Conservation (phyloP, 37 sponge, comb jelly and placozoan species). For the Hormiphora californensis region DNA sequence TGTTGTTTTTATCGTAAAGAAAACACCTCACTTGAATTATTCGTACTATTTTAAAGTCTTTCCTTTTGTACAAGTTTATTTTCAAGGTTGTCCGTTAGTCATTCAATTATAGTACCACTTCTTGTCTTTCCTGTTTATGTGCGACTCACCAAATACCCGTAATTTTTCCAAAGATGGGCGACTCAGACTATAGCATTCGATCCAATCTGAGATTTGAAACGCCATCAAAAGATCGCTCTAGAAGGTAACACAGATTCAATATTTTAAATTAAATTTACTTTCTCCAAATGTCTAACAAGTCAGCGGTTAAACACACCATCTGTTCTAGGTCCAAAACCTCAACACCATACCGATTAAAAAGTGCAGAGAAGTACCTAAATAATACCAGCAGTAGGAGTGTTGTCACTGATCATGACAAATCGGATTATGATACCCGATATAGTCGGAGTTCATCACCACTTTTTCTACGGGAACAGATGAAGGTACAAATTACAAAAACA, state of each 20-base stretch:
- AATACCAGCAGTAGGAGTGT: slow-evolving; percentile 14
- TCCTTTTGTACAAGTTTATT: too few relatives aligned
- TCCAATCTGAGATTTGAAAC: slow-evolving; percentile 28
- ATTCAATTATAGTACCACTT: too few relatives aligned
- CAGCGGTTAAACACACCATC: too few relatives aligned
- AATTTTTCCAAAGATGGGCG: slow-evolving; percentile 12
- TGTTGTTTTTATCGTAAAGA: too few relatives aligned
- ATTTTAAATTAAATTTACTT: neutral
- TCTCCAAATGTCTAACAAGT: neutral
- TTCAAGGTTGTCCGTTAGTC: too few relatives aligned
- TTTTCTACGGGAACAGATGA: slow-evolving; percentile 27
- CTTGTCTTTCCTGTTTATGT: too few relatives aligned
- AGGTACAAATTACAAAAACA: neutral
- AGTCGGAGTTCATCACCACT: slow-evolving; percentile 35
- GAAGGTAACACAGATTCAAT: neutral
- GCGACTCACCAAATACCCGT: too few relatives aligned
- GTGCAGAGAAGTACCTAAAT: slow-evolving; percentile 48
- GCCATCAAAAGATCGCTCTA: slow-evolving; percentile 7
- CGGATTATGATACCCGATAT: slow-evolving; percentile 22
- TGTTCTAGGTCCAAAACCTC: too few relatives aligned
- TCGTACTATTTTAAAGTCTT: too few relatives aligned
- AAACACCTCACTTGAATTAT: too few relatives aligned
- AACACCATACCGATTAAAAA: slow-evolving; percentile 42
- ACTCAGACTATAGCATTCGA: neutral
- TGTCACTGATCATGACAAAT: neutral